A percentile compares a stretch with the other conserved stretches of the same genome.
phyloP scores from a whole-genome alignment of 2,113 vertebrate genomes.

The Galeopterus variegatus region DNA sequence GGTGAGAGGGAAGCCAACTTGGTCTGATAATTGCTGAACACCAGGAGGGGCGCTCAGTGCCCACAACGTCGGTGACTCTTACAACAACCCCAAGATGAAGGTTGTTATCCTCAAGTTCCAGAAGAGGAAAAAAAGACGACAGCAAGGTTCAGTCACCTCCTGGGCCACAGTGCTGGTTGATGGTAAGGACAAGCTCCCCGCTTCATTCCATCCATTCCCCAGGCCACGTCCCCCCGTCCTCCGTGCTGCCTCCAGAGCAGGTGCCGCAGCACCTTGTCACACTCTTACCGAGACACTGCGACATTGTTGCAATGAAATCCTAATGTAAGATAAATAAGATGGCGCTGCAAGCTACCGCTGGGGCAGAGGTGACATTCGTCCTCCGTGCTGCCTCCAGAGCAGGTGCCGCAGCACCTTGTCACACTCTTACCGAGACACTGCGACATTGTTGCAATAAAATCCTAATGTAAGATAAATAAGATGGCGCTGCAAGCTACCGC shows the following conservation, averaged over 20 bases:
- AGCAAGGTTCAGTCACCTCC: fast-evolving
- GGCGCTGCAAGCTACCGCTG: fast-evolving
- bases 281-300: background rate
- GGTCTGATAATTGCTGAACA: too few species aligned
- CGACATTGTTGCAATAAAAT: background rate
- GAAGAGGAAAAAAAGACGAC: background rate
- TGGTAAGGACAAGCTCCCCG: background rate
- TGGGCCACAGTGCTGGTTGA: fast-evolving
- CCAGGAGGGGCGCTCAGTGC: too few species aligned
- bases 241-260: background rate
- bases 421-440: too few species aligned
- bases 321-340: background rate
- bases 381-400: background rate
- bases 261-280: background rate
- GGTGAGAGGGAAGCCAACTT: too few species aligned
- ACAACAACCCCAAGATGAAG: fast-evolving
- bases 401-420: background rate
- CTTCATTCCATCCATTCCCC: too few species aligned
- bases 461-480: background rate
- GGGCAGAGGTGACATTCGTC: too few species aligned
- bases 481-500: fast-evolving
- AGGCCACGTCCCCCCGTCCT: background rate
- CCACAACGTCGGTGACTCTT: background rate
- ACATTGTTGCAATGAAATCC: too few species aligned
- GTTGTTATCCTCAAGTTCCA: background rate